Evolutionary conservation across 2,113 vertebrate genomes (phyloP), one percentile per base, ranked within the genome.

Genomic region (Tiliqua scincoides): DNA sequence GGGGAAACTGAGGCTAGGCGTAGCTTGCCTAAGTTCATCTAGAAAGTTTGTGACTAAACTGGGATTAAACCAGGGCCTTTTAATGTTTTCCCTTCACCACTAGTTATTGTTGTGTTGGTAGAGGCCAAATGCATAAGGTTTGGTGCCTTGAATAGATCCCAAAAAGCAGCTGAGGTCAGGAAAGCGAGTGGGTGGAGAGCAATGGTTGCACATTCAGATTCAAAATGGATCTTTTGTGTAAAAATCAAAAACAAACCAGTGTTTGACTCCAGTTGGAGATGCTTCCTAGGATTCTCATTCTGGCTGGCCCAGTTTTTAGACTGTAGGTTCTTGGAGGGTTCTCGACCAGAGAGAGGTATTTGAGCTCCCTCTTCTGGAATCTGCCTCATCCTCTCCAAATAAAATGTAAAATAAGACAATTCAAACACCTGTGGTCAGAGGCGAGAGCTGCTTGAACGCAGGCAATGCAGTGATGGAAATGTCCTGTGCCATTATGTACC

Each of bases 361-460:
- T 93, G 87, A 94, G 85, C 88, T 92, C 85, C 88, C 90, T 92
- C 89, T 92, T 76, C 91, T 5, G 61, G 88, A 80, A 85, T 83
- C 74, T 37, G 30, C 1, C 52, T 2, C 40, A 0, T 81, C 25
- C 30, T 37, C 52, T 71, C 32, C 35, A 71, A 71, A 71, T 71
- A 7, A 71, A 18, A 37, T 32, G 17, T 21, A 37, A 35, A 40
- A 9, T 9, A 71, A 18, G 35, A 17, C 70, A 37, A 48, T 35
- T 9, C 20, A 71, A 71, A 71, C 32, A 71, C 35, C 35, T 71
- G 40, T 62, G 37, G 27, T 27, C 14, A 0, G 27, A 23, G 18
- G 18, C 57, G 35, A 67, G 43, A 32, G 67, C 71, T 79, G 25
- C 85, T 78, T 85, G 82, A 70, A 23, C 0, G 12, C 82, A 92